A percentile compares a stretch with the other conserved stretches of the same genome.
Conservation (phyloP, 1,140 invertebrate genomes). For the Amphibalanus amphitrite region DNA sequence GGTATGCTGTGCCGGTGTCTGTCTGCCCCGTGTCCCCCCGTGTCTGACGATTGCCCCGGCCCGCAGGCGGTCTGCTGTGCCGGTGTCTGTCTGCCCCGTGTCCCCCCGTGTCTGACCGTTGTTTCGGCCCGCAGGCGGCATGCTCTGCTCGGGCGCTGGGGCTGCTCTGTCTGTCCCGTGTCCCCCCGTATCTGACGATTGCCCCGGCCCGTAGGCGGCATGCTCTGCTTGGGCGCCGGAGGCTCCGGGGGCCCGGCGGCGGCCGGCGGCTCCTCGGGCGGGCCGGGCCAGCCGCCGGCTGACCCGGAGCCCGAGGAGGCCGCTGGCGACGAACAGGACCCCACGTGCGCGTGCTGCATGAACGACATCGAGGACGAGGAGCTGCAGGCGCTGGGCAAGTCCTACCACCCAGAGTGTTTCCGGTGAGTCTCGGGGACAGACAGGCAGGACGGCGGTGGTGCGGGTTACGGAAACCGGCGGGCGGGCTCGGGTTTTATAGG, state of each 20-base stretch:
- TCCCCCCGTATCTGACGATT: no score
- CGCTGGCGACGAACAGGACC: conserved; percentile 12
- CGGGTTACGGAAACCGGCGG: not conserved
- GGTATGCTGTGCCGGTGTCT: no score
- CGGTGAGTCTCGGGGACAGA: conserved; percentile 32
- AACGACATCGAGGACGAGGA: conserved; percentile 55
- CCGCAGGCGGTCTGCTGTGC: not conserved
- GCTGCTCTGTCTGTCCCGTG: no score
- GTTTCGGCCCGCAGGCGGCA: not conserved
- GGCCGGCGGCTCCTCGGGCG: no score
- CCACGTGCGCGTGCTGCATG: conserved; percentile 47
- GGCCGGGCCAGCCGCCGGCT: no score
- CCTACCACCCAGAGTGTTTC: conserved; percentile 77
- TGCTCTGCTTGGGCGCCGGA: not conserved
- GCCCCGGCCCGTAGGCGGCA: not conserved
- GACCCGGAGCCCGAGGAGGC: conserved; percentile 6
- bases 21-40: no score
- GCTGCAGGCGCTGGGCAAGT: conserved; percentile 57
- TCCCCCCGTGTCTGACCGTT: no score
- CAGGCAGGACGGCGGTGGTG: conserved; percentile 11
- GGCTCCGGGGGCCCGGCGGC: no score
- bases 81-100: no score
- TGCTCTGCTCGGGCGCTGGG: not conserved
- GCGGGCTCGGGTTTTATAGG: no score
- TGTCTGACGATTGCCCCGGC: no score